Conservation (phyloP, 2,888 invertebrate species). For the Furcula furcula region DNA sequence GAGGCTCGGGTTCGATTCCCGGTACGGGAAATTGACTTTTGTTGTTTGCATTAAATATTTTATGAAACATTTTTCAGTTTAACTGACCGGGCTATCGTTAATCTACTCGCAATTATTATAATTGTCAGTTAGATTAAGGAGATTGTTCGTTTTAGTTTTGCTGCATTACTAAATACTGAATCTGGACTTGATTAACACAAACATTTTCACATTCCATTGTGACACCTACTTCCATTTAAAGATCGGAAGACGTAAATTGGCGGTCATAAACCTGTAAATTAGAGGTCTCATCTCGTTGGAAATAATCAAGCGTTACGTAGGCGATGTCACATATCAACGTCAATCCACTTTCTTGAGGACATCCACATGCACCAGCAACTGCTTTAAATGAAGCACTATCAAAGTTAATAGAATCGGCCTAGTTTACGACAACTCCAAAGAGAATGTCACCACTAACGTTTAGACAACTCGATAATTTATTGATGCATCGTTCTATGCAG, state of each 20-base stretch:
- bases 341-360: slow-evolving; percentile 28
- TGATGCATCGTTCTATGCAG: slow-evolving; percentile 4
- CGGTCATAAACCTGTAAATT: slow-evolving; percentile 29
- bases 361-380: slow-evolving; percentile 20
- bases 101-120: slow-evolving; percentile 5
- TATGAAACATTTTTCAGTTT: background rate
- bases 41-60: background rate
- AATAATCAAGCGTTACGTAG: slow-evolving; percentile 28
- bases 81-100: no score
- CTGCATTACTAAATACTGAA: background rate
- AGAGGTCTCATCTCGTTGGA: slow-evolving; percentile 22
- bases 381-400: slow-evolving; percentile 16
- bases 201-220: slow-evolving; percentile 2
- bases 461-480: slow-evolving; percentile 12
- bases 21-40: slow-evolving; percentile 79
- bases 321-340: slow-evolving; percentile 24
- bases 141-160: background rate
- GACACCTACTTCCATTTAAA: slow-evolving; percentile 27
- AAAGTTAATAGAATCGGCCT: slow-evolving; percentile 19
- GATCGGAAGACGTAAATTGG: slow-evolving; percentile 36
- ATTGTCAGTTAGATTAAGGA: slow-evolving; percentile 4
- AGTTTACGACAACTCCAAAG: slow-evolving; percentile 20
- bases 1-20: slow-evolving; percentile 89
- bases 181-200: background rate
- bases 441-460: no score